phyloP scores from a whole-genome alignment of 2,888 invertebrate genomes.

The Trichacis sp. region DNA sequence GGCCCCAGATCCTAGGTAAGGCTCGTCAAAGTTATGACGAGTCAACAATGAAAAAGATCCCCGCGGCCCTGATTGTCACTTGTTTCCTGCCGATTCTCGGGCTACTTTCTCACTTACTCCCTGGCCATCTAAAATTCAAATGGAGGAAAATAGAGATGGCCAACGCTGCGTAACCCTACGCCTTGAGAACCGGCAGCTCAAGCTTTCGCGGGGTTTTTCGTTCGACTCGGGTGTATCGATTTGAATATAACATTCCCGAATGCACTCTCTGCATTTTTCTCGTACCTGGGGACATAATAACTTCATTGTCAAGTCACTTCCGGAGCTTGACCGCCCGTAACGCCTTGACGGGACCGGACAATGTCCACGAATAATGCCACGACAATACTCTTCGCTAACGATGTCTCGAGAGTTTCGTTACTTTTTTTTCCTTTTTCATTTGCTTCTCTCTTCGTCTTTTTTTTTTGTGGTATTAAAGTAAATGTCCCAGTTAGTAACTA shows the following conservation, averaged over 20 bases:
- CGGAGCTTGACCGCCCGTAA: constrained; percentile 59
- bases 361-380: constrained; percentile 53
- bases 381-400: constrained; percentile 23
- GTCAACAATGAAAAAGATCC: constrained; percentile 57
- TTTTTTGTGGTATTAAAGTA: no score
- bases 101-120: constrained; percentile 12
- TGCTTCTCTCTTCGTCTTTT: no score
- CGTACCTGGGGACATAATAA: constrained; percentile 49
- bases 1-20: constrained; percentile 44
- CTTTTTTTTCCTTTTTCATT: no score
- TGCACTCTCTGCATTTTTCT: constrained; percentile 27
- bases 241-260: constrained; percentile 38
- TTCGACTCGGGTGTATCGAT: constrained; percentile 45
- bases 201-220: constrained; percentile 24
- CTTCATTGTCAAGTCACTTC: constrained; percentile 59
- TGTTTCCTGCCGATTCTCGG: constrained; percentile 59
- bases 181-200: constrained; percentile 60
- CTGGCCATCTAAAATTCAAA: constrained; percentile 54
- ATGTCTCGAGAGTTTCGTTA: neutral
- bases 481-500: no score
- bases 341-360: constrained; percentile 56
- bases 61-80: constrained; percentile 63
- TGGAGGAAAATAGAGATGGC: constrained; percentile 46
- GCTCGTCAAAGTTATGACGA: constrained; percentile 55
- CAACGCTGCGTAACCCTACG: constrained; percentile 61